phyloP scores from a whole-genome alignment of 2,113 vertebrate genomes.

The Pogona vitticeps region DNA sequence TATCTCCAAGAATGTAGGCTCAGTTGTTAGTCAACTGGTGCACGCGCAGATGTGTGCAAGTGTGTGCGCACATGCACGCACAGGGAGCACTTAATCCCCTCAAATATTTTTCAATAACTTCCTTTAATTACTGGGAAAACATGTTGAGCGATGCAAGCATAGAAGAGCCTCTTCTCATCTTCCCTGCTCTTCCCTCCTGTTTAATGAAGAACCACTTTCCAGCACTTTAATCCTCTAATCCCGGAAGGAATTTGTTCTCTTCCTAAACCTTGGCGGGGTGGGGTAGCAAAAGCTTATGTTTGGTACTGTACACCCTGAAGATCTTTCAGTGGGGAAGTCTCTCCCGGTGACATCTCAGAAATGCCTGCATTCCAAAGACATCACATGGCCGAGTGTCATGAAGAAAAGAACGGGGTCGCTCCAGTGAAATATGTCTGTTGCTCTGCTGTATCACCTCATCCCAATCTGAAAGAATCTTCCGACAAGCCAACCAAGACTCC shows the following conservation, averaged over 20 bases:
- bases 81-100: conserved; percentile 82
- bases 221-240: conserved; percentile 88
- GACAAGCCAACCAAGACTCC: neutral
- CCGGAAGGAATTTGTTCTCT: conserved; percentile 84
- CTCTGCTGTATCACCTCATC: neutral
- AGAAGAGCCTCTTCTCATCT: conserved; percentile 72
- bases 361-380: conserved; percentile 42
- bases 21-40: conserved; percentile 69
- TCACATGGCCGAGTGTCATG: neutral
- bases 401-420: neutral
- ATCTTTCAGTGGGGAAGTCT: conserved; percentile 52
- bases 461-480: neutral
- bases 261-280: conserved; percentile 73
- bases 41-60: neutral
- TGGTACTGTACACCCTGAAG: conserved; percentile 69
- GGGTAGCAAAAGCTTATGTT: conserved; percentile 67
- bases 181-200: conserved; percentile 60
- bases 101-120: conserved; percentile 89
- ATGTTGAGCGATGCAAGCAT: conserved; percentile 70
- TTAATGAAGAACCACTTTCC: conserved; percentile 87
- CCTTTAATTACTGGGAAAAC: conserved; percentile 88
- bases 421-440: neutral
- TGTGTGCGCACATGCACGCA: conserved; percentile 32
- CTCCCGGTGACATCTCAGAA: conserved; percentile 50
- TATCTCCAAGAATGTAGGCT: conserved; percentile 72